Percentiles rank a stretch among this genome's conserved stretches.
These are phyloP conservation scores for Oenanthe melanoleuca DNA, from an alignment of 2,113 vertebrate genomes.

Conservation along the genomic window DNA sequence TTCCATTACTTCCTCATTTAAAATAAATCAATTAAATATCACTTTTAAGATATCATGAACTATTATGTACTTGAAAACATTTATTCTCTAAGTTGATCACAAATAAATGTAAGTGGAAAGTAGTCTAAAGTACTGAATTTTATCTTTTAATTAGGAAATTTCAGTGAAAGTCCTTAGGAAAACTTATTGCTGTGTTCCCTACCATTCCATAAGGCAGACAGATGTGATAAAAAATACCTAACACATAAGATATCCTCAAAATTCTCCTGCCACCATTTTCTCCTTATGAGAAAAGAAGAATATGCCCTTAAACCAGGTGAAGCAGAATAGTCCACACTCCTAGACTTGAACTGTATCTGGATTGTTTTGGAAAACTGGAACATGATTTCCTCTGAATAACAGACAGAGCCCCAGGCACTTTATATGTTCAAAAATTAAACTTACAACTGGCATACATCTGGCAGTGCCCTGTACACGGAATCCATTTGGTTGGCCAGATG, in stretches of 20 bases:
- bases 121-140: slow-evolving; percentile 60
- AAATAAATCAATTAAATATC: slow-evolving; percentile 57
- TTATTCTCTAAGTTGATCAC: slow-evolving; percentile 63
- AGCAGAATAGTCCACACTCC: neutral
- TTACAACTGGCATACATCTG: slow-evolving; percentile 85
- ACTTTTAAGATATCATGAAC: slow-evolving; percentile 3
- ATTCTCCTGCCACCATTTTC: neutral
- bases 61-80: slow-evolving; percentile 49
- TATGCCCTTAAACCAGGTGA: slow-evolving; percentile 24
- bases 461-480: slow-evolving; percentile 78
- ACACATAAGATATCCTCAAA: neutral
- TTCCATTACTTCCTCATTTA: slow-evolving; percentile 41
- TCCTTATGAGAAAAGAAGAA: neutral
- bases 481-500: slow-evolving; percentile 87
- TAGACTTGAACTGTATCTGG: neutral
- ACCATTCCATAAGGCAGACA: slow-evolving; percentile 42
- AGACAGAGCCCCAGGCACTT: slow-evolving; percentile 78
- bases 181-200: slow-evolving; percentile 36
- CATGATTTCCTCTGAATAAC: slow-evolving; percentile 43
- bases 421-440: slow-evolving; percentile 86
- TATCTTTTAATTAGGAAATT: slow-evolving; percentile 66
- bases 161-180: slow-evolving; percentile 54
- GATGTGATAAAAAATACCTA: slow-evolving; percentile 32
- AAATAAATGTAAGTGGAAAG: slow-evolving; percentile 68
- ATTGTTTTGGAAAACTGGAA: slow-evolving; percentile 58